A percentile compares a stretch with the other conserved stretches of the same genome.
phyloP scores from a whole-genome alignment of 2,113 vertebrate genomes.

The Phodopus roborovskii region DNA sequence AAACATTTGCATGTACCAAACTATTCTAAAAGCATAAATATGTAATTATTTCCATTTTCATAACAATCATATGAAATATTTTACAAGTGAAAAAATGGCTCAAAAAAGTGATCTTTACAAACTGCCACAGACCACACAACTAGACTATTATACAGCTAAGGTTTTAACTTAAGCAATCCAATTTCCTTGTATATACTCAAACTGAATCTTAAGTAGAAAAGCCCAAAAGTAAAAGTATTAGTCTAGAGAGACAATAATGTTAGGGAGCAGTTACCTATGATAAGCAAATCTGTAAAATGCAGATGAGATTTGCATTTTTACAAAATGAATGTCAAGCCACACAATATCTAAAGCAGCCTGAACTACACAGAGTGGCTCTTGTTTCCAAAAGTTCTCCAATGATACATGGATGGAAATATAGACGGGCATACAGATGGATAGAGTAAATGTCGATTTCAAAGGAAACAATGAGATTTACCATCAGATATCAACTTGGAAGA shows the following conservation, averaged over 20 bases:
- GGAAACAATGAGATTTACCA: neutral
- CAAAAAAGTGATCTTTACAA: neutral
- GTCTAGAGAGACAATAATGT: neutral
- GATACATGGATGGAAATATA: neutral
- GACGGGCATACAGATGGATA: neutral
- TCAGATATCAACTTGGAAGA: neutral
- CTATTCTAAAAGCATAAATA: slow-evolving; percentile 32
- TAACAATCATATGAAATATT: neutral
- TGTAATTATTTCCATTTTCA: slow-evolving; percentile 44
- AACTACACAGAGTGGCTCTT: neutral
- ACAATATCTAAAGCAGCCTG: neutral
- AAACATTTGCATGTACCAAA: neutral
- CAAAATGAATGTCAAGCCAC: neutral
- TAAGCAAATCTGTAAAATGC: neutral
- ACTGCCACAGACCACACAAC: neutral
- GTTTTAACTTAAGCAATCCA: neutral
- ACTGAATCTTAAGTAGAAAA: neutral
- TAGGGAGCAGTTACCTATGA: neutral
- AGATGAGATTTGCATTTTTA: neutral
- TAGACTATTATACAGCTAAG: neutral
- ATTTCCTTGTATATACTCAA: neutral
- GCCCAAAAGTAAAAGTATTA: neutral
- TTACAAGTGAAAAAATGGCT: neutral
- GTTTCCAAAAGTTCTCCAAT: neutral
- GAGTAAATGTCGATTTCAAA: neutral